Conservation (phyloP, 2,113 vertebrate genomes). For the Aramus guarauna region DNA sequence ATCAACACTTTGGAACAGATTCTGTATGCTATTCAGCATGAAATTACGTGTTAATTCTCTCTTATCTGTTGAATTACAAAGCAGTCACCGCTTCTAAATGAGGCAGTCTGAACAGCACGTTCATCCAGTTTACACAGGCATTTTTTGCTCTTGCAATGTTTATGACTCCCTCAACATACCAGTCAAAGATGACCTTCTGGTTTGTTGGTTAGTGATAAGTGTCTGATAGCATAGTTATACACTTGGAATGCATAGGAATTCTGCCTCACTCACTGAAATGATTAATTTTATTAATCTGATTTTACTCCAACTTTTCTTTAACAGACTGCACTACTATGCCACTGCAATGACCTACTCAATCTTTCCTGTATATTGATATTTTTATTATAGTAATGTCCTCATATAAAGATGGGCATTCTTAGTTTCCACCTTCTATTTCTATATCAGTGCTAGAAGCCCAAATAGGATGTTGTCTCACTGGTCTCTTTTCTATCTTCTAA, state of each 20-base stretch:
- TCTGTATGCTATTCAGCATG: not conserved
- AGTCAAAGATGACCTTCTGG: not conserved
- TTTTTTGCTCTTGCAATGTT: not conserved
- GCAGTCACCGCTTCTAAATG: not conserved
- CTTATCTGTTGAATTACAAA: not conserved
- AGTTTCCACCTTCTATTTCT: not conserved
- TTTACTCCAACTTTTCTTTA: not conserved
- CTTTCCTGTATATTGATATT: not conserved
- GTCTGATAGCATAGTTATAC: not conserved
- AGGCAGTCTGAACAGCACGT: not conserved
- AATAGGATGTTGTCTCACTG: not conserved
- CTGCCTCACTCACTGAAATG: not conserved
- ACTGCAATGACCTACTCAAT: not conserved
- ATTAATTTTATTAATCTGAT: not conserved
- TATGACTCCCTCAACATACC: not conserved
- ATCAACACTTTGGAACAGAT: not conserved
- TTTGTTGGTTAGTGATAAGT: not conserved
- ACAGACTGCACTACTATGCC: not conserved
- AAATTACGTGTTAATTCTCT: not conserved
- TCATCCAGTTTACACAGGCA: not conserved
- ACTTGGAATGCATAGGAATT: not conserved
- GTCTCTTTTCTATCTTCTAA: not conserved
- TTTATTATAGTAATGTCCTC: not conserved
- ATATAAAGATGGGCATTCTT: not conserved
- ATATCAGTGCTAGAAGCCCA: not conserved